Conservation (phyloP, 2,113 vertebrate genomes). For the Misgurnus anguillicaudatus region DNA sequence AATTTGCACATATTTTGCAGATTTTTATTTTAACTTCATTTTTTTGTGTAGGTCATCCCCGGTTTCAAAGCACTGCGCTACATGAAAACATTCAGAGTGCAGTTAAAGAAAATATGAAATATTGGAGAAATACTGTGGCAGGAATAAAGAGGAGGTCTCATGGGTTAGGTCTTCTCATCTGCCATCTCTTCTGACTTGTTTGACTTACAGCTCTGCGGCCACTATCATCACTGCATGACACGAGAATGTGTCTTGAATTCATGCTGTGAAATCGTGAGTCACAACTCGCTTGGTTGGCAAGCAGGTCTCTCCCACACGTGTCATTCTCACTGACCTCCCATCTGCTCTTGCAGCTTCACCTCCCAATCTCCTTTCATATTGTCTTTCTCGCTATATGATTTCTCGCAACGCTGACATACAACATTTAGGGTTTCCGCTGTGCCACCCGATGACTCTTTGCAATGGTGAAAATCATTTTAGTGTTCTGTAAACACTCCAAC, state of each 20-base stretch:
- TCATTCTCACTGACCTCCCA: conserved; percentile 23
- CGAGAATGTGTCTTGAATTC: neutral
- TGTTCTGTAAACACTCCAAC: too few species aligned
- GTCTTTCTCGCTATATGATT: neutral
- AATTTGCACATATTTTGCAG: too few species aligned
- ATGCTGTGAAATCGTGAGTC: neutral
- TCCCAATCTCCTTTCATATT: conserved; percentile 9
- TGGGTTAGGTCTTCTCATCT: neutral
- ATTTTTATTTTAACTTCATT: too few species aligned
- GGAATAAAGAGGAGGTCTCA: neutral
- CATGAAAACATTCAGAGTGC: too few species aligned
- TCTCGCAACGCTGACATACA: neutral
- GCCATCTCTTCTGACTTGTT: neutral
- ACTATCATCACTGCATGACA: conserved; percentile 1
- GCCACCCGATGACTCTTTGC: neutral
- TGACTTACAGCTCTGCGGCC: neutral
- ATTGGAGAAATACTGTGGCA: neutral
- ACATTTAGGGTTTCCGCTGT: neutral
- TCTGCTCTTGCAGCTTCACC: conserved; percentile 31
- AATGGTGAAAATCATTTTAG: too few species aligned
- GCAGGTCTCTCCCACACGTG: conserved; percentile 4
- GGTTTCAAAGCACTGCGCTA: too few species aligned
- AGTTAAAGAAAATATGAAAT: too few species aligned
- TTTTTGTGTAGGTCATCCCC: too few species aligned
- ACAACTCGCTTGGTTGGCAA: conserved; percentile 38